A percentile compares a stretch with the other conserved stretches of the same genome.
Conservation (phyloP, 2,113 vertebrate genomes). For the Catharus bicknelli region DNA sequence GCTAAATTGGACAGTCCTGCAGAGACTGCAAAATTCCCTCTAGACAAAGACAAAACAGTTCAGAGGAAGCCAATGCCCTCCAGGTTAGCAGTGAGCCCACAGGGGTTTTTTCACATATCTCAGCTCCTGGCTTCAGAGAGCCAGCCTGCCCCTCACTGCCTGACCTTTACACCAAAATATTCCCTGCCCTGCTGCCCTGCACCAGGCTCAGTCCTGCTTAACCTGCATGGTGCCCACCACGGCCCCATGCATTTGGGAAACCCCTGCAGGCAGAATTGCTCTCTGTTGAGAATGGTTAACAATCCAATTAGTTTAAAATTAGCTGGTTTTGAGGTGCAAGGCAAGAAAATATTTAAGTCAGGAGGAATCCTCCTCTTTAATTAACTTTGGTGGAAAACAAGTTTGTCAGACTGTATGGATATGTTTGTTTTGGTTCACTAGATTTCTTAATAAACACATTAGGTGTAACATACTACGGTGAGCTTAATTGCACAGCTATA, state of each 20-base stretch:
- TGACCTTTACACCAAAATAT: not conserved
- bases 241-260: not conserved
- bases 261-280: not conserved
- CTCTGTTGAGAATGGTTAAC: not conserved
- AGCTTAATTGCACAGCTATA: conserved; percentile 47
- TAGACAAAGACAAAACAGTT: not conserved
- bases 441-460: conserved; percentile 48
- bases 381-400: conserved; percentile 29
- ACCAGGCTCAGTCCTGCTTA: not conserved
- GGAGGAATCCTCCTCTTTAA: conserved; percentile 42
- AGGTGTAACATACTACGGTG: not conserved
- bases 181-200: not conserved
- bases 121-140: not conserved
- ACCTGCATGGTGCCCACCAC: not conserved
- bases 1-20: not conserved
- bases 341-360: not conserved
- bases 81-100: not conserved
- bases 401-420: not conserved
- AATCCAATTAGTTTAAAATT: conserved; percentile 11
- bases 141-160: accelerated
- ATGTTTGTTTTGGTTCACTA: conserved; percentile 19
- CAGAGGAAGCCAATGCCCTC: not conserved
- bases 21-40: not conserved
- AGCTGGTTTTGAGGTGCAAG: not conserved
- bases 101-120: not conserved